Evolutionary conservation across 2,888 invertebrate species (phyloP), one percentile per base, ranked within the genome.

Genomic region (Lochmaea crataegi): DNA sequence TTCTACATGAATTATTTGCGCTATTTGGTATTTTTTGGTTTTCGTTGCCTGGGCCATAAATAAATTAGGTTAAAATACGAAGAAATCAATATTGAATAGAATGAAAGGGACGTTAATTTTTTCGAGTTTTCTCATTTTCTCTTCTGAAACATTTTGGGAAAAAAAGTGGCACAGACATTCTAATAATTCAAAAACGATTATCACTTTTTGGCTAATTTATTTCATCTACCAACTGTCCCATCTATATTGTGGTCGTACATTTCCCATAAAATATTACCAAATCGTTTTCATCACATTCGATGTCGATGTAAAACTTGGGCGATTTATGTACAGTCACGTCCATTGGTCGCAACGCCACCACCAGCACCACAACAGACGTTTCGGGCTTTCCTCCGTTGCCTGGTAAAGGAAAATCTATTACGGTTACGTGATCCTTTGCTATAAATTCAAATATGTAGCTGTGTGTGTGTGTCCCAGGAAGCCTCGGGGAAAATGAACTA

Each of bases 391-490:
- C 38, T 32, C 16, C 61, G 42, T 16, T 18, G 45, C 60, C 10
- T 11, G 22, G 61, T 16, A 16, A 63, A 42, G 64, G 70, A 57
- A 70, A 70, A 70, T 70, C 70, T 70, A 70, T 70, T 65, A 64
- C 60, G n/a, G 42, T 65, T 70, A 70, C 70, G 70, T 70, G 70
- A 64, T 57, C 64, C 65, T 45, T 2, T 18, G n/a, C 64, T 57
- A 70, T 70, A 70, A 70, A 70, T 70, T 70, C 70, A 70, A 65
- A 70, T 64, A 45, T 56, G 11, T 38, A 10, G 16, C 18, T 68
- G 41, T 63, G 9, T 16, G 26, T 58, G 26, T 58, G 16, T 53
- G 16, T 53, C 61, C 61, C 38, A 60, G 57, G 22, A 60, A 56
- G 53, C 41, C 32, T 22, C 18, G 26, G 42, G 56, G 64, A 61